A percentile compares a stretch with the other conserved stretches of the same genome.
phyloP scores from a whole-genome alignment of 1,140 invertebrate genomes.

The Agrilus planipennis region DNA sequence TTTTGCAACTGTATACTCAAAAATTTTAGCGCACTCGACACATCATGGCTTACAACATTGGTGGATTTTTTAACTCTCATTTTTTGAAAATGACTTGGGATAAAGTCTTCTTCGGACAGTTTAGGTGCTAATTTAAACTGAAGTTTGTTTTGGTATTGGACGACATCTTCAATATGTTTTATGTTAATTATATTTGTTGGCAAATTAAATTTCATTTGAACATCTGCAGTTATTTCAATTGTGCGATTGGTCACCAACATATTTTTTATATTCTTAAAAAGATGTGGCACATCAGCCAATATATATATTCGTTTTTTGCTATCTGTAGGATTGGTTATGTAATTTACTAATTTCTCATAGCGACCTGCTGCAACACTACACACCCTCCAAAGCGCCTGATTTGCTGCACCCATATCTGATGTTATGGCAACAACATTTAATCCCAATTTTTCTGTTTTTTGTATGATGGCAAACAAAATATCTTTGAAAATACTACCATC shows the following conservation, averaged over 20 bases:
- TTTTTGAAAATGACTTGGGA: conserved; percentile 3
- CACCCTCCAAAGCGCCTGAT: neutral
- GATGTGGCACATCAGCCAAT: neutral
- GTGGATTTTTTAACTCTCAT: neutral
- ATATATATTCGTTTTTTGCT: neutral
- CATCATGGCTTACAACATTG: neutral
- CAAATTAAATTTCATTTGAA: neutral
- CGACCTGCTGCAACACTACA: neutral
- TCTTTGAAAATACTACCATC: neutral
- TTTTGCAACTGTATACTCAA: conserved; percentile 2
- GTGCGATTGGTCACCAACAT: too few species aligned
- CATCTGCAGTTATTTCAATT: neutral
- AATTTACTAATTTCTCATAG: neutral
- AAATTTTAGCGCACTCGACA: neutral
- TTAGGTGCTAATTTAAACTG: conserved; percentile 1
- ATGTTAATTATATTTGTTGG: conserved; percentile 1
- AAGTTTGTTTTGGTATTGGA: neutral
- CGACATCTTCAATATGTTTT: neutral
- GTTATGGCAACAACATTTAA: neutral
- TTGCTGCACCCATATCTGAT: neutral
- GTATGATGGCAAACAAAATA: neutral
- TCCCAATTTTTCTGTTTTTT: neutral
- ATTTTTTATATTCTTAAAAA: conserved; percentile 1
- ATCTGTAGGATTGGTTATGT: neutral
- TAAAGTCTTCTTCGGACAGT: conserved; percentile 2